phyloP scores from a whole-genome alignment of 2,888 invertebrate species.

The Atrina japonica region DNA sequence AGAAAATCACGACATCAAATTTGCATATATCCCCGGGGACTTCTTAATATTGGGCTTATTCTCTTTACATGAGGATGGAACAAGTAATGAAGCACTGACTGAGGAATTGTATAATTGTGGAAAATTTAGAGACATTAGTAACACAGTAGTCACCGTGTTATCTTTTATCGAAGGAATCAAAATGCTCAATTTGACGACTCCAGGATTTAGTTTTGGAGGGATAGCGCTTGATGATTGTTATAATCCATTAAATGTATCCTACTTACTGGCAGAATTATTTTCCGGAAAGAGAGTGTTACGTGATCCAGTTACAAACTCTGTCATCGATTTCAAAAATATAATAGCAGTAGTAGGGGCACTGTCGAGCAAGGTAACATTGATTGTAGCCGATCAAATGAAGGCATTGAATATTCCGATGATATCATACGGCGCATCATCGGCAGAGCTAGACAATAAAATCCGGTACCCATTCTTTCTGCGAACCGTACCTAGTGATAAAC shows the following conservation, averaged over 20 bases:
- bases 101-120: constrained; percentile 52
- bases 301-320: constrained; percentile 37
- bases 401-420: constrained; percentile 59
- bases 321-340: constrained; percentile 54
- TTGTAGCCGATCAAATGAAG: constrained; percentile 58
- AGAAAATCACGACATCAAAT: constrained; percentile 40
- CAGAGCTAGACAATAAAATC: constrained; percentile 58
- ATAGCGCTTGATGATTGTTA: constrained; percentile 68
- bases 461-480: constrained; percentile 66
- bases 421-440: constrained; percentile 64
- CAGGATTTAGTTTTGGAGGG: constrained; percentile 53
- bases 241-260: constrained; percentile 54
- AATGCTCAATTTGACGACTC: not conserved
- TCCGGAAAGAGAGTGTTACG: constrained; percentile 45
- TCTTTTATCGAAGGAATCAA: constrained; percentile 56
- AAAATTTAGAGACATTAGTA: constrained; percentile 42
- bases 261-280: constrained; percentile 51
- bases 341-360: constrained; percentile 83
- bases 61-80: constrained; percentile 52
- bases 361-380: constrained; percentile 67
- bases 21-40: constrained; percentile 59
- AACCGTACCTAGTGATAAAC: constrained; percentile 65
- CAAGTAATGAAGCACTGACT: not conserved
- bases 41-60: constrained; percentile 61
- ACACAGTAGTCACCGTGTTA: constrained; percentile 59